Conservation (phyloP, 2,797 vertebrate genomes). For the Epinephelus coioides region DNA sequence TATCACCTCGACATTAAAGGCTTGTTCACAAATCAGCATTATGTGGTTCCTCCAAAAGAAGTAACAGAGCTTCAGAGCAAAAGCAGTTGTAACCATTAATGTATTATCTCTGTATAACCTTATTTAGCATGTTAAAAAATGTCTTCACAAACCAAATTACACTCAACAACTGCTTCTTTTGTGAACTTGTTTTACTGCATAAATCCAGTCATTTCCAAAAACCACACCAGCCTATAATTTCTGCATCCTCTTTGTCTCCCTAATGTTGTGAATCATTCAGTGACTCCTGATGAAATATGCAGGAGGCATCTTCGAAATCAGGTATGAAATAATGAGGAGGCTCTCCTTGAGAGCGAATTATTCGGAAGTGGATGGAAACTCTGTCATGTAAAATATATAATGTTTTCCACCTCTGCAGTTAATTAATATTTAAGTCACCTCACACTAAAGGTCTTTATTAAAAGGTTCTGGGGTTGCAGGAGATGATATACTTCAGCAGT, state of each 20-base stretch:
- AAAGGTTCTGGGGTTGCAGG: background rate
- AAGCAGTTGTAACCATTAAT: background rate
- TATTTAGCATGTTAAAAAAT: background rate
- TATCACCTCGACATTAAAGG: background rate
- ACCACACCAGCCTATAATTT: background rate
- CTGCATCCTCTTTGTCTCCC: slow-evolving; percentile 33
- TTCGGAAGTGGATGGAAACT: slow-evolving; percentile 21
- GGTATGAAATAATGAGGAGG: slow-evolving; percentile 31
- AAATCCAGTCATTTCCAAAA: background rate
- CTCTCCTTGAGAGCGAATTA: slow-evolving; percentile 21
- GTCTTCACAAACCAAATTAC: background rate
- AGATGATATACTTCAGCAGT: background rate
- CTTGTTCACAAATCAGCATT: background rate
- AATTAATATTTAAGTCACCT: slow-evolving; percentile 23
- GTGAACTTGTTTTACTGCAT: background rate
- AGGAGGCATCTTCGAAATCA: slow-evolving; percentile 40
- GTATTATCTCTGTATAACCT: background rate
- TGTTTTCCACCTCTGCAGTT: slow-evolving; percentile 22
- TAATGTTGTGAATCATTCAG: slow-evolving; percentile 59
- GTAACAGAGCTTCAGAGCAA: background rate
- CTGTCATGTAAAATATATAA: slow-evolving; percentile 48
- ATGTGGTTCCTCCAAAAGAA: background rate
- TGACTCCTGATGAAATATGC: slow-evolving; percentile 54
- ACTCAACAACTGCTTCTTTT: background rate
- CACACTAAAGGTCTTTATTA: background rate